A percentile compares a stretch with the other conserved stretches of the same genome.
phyloP scores from a whole-genome alignment of 2,113 vertebrate genomes.

The Crotophaga sulcirostris region DNA sequence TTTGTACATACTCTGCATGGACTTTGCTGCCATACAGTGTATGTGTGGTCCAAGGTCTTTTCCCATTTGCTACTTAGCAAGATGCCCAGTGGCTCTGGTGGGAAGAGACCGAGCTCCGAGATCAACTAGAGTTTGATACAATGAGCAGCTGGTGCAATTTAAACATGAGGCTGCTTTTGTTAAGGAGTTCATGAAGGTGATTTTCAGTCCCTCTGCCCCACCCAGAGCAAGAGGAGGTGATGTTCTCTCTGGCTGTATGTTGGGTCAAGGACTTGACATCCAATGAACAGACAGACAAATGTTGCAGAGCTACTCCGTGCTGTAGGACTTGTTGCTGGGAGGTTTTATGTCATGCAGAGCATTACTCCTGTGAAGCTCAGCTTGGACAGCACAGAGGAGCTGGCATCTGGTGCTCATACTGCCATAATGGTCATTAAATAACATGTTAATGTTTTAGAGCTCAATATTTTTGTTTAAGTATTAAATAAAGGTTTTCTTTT shows the following conservation, averaged over 20 bases:
- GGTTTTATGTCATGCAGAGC: neutral
- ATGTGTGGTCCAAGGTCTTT: neutral
- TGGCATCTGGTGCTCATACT: neutral
- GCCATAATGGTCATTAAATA: neutral
- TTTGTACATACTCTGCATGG: neutral
- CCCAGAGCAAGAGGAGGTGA: neutral
- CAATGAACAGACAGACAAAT: neutral
- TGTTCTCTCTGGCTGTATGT: neutral
- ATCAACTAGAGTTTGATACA: neutral
- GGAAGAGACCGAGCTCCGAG: neutral
- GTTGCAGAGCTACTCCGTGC: neutral
- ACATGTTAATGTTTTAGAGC: neutral
- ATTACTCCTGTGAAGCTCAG: neutral
- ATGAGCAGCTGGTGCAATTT: neutral
- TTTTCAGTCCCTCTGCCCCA: neutral
- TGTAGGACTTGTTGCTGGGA: neutral
- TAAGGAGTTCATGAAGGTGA: neutral
- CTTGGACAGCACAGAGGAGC: neutral
- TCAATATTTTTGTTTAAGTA: neutral
- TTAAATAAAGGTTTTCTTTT: constrained; percentile 1
- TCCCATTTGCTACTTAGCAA: neutral
- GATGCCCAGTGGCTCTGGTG: neutral
- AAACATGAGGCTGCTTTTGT: neutral
- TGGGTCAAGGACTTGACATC: neutral
- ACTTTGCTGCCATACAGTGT: neutral